Percentiles rank a stretch among this genome's conserved stretches.
These are phyloP conservation scores for Phymatocera aterrima DNA, from an alignment of 2,888 invertebrate genomes.

Conservation along the genomic window DNA sequence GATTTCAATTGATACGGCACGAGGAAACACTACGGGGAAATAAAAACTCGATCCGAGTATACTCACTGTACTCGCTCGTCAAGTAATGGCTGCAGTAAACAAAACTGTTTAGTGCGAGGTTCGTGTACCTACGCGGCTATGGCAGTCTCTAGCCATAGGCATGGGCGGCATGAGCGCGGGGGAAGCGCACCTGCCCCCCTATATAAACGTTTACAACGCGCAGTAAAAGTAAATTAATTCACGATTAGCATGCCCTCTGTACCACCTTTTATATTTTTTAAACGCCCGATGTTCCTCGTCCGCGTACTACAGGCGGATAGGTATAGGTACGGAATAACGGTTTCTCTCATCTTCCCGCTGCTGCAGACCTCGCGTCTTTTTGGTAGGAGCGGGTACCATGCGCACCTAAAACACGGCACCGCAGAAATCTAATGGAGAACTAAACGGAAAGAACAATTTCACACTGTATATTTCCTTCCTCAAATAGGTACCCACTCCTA, in stretches of 20 bases:
- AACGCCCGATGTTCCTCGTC: background rate
- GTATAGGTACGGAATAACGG: background rate
- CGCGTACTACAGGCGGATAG: too few relatives aligned
- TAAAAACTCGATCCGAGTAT: background rate
- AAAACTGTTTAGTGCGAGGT: constrained; percentile 38
- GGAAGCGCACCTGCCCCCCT: constrained; percentile 62
- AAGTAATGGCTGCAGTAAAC: constrained; percentile 35
- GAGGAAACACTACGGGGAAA: background rate
- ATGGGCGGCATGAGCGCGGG: constrained; percentile 18
- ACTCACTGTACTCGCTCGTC: constrained; percentile 32
- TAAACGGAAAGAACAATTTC: too few relatives aligned
- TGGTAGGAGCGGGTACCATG: too few relatives aligned
- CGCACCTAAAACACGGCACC: too few relatives aligned
- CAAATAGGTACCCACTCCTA: too few relatives aligned
- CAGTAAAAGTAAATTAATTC: constrained; percentile 73
- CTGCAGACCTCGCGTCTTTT: too few relatives aligned
- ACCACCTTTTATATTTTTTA: constrained; percentile 22
- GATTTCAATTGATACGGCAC: background rate
- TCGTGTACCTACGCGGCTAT: background rate
- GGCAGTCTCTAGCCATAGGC: too few relatives aligned
- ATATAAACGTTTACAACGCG: constrained; percentile 71
- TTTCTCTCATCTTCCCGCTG: background rate
- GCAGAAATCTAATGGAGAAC: too few relatives aligned
- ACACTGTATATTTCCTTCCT: too few relatives aligned
- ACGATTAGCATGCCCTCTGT: constrained; percentile 65